phyloP scores from a whole-genome alignment of 1,140 invertebrate genomes.

The Drosophila kanapiae region DNA sequence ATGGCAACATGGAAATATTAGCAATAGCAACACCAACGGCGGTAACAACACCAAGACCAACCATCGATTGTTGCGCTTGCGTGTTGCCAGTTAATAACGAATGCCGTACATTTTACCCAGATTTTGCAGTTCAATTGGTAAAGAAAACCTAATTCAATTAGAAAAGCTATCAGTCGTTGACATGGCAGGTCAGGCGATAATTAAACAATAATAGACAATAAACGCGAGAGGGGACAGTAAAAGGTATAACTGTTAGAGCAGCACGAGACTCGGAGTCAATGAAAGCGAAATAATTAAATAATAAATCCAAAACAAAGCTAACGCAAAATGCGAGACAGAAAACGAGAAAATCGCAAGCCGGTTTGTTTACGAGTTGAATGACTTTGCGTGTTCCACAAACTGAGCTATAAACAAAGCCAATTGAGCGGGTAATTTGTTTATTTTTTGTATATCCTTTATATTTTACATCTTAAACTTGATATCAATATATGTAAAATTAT shows the following conservation, averaged over 20 bases:
- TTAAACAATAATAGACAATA: conserved; percentile 28
- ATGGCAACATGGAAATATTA: conserved; percentile 28
- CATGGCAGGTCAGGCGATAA: conserved; percentile 24
- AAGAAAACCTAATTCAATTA: conserved; percentile 32
- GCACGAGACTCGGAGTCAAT: conserved; percentile 37
- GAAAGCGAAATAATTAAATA: conserved; percentile 33
- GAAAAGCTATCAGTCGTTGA: conserved; percentile 1
- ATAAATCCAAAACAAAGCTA: conserved; percentile 36
- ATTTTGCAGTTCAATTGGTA: conserved; percentile 24
- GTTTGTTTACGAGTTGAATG: conserved; percentile 54
- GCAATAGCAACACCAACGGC: conserved; percentile 26
- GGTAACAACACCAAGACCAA: conserved; percentile 11
- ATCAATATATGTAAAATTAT: background rate
- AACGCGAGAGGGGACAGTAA: conserved; percentile 22
- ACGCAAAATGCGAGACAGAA: conserved; percentile 12
- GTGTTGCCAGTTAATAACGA: conserved; percentile 32
- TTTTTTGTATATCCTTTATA: background rate
- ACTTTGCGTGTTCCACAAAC: conserved; percentile 48
- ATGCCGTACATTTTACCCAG: conserved; percentile 11
- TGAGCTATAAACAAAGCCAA: conserved; percentile 28
- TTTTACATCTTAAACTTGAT: background rate
- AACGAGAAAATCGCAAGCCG: conserved; percentile 39
- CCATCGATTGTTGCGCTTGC: conserved; percentile 37
- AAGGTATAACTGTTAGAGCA: conserved; percentile 19
- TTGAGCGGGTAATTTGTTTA: conserved; percentile 13